Evolutionary conservation across 2,113 vertebrate genomes (phyloP), one percentile per base, ranked within the genome.

Genomic region (Phyllostomus hastatus): DNA sequence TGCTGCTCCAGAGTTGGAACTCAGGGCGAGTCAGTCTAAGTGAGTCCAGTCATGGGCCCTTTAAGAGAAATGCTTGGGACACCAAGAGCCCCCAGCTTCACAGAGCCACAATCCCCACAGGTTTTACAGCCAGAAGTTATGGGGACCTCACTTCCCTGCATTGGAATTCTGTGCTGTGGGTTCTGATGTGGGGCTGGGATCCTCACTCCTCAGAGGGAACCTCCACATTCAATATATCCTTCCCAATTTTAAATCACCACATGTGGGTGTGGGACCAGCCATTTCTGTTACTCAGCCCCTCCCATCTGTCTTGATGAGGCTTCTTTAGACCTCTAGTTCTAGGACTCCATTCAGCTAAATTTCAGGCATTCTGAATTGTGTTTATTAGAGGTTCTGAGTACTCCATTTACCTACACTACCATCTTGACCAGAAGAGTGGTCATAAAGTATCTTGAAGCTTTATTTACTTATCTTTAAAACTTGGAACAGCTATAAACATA

Each of bases 401-500:
- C 14, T 16, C 14, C 15, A 16, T 73, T 73, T 73, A 46, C 72
- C 26, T 73, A 73, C 41, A 28, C 14, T 73, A 41, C 41, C 72
- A 73, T 46, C 72, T 46, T 43, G 72, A 46, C 26, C 72, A 28
- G 66, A 73, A 73, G 70, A 46, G 24, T 46, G 22, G 72, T 73
- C 72, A 73, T 73, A 26, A 46, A 73, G 33, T 86, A 43, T 57
- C 31, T n/a, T 41, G 54, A 67, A 19, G 28, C 17, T 93, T 86
- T 79, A 54, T 89, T 84, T 76, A 59, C 59, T 61, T 28, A 28
- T 48, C 61, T 97, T 89, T 64, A 89, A 97, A 81, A 88, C 31
- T 72, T 26, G 72, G 80, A 75, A 48, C 24, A 83, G 35, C 33
- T 52, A 5, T 83, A 70, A 79, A 61, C 2, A 43, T 92, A 48